A percentile compares a stretch with the other conserved stretches of the same genome.
Evolutionary conservation across 2,888 invertebrate species (phyloP).

Genomic region (Doris montereyensis): DNA sequence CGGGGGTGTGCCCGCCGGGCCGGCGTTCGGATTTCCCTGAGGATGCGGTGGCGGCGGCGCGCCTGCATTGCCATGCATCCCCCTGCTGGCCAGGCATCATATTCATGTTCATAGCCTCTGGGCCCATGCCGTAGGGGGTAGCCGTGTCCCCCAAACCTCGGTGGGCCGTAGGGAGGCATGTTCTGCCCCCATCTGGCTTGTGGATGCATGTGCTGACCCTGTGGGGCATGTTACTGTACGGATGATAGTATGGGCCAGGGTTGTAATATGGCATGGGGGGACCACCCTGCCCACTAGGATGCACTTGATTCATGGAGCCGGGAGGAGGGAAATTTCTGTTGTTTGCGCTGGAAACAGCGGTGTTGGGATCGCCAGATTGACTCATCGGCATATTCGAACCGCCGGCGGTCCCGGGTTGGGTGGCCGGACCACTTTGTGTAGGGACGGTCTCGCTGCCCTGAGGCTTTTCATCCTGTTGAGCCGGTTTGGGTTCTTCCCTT

Average conservation of each 20-base stretch:
- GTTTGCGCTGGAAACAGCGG: too few relatives aligned
- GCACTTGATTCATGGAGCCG: not conserved
- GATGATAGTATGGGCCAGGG: constrained; percentile 11
- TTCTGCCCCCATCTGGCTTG: constrained; percentile 3
- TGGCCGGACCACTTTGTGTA: not conserved
- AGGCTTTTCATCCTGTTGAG: too few relatives aligned
- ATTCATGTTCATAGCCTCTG: not conserved
- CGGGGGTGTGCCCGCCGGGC: not conserved
- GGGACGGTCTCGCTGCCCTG: too few relatives aligned
- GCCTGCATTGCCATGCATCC: not conserved
- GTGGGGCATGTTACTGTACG: constrained; percentile 27
- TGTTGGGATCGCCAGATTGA: too few relatives aligned
- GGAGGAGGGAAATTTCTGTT: too few relatives aligned
- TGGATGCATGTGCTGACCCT: constrained; percentile 22
- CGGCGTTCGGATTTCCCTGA: not conserved
- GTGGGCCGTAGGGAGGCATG: constrained; percentile 15
- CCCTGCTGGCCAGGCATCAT: not conserved
- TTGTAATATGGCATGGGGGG: constrained; percentile 15
- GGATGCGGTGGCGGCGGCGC: too few relatives aligned
- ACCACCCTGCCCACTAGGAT: too few relatives aligned
- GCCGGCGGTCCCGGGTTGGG: not conserved
- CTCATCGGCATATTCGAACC: not conserved
- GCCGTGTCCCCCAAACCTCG: constrained; percentile 11
- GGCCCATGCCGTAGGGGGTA: too few relatives aligned
- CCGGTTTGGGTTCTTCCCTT: not conserved